These are phyloP conservation scores for Cossypha caffra DNA, from an alignment of 2,797 vertebrate genomes.

Conservation along the genomic window DNA sequence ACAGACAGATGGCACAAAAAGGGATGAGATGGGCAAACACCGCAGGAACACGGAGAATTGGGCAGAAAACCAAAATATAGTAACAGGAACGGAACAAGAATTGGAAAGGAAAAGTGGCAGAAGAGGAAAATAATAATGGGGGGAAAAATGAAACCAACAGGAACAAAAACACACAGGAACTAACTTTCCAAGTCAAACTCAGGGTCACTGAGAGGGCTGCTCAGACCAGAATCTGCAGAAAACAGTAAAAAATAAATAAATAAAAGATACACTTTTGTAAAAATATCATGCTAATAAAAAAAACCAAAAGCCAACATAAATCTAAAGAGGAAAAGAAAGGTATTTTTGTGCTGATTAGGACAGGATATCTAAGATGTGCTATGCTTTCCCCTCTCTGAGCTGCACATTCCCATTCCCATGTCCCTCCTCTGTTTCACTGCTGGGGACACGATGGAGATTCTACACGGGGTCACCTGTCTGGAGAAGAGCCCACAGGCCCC, in stretches of 20 bases:
- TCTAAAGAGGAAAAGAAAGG: constrained; percentile 53
- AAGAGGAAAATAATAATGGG: constrained; percentile 57
- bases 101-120: constrained; percentile 51
- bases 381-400: background rate
- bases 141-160: constrained; percentile 72
- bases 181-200: constrained; percentile 98
- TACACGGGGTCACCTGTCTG: background rate
- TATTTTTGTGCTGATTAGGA: background rate
- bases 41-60: constrained; percentile 57
- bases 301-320: constrained; percentile 56
- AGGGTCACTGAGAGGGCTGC: constrained; percentile 96
- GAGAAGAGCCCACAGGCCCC: background rate
- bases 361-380: background rate
- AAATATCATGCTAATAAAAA: constrained; percentile 53
- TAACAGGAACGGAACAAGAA: constrained; percentile 53
- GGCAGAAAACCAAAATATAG: background rate
- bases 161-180: constrained; percentile 84
- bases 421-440: background rate
- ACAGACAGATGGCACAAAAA: constrained; percentile 74
- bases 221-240: constrained; percentile 97
- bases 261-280: constrained; percentile 73
- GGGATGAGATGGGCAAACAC: constrained; percentile 81
- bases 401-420: background rate
- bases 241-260: constrained; percentile 88
- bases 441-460: accelerated